Evolutionary conservation across 2,113 vertebrate genomes (phyloP).

Genomic region (Phainopepla nitens): DNA sequence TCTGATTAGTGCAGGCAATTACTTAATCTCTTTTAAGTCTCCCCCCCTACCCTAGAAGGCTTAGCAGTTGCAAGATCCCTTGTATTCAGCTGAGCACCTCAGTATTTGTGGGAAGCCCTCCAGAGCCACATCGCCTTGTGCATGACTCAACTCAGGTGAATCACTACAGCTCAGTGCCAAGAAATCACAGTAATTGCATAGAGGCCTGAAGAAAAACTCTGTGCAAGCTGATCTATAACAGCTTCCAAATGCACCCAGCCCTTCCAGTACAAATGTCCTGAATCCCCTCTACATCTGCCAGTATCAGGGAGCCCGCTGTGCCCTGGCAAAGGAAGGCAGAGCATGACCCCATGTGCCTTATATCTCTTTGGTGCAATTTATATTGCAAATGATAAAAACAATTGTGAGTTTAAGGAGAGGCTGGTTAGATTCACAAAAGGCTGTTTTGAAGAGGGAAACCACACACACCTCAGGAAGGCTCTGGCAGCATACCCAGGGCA

Average conservation of each 20-base stretch:
- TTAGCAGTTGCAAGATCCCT: background rate
- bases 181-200: background rate
- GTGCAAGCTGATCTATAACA: background rate
- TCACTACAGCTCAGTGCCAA: background rate
- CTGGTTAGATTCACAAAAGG: background rate
- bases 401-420: background rate
- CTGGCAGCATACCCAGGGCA: background rate
- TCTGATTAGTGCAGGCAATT: background rate
- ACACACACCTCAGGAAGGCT: background rate
- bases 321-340: background rate
- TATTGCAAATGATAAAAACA: background rate
- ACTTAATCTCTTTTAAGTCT: background rate
- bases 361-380: background rate
- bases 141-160: slow-evolving; percentile 44
- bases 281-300: background rate
- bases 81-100: background rate
- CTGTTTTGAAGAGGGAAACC: background rate
- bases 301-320: rapidly evolving
- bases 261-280: background rate
- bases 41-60: background rate
- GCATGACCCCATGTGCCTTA: rapidly evolving
- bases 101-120: background rate
- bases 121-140: background rate
- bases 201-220: background rate
- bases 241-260: background rate